Base-by-base conservation (phyloP, 2,797 vertebrate genomes). In the Bucorvus abyssinicus region DNA sequence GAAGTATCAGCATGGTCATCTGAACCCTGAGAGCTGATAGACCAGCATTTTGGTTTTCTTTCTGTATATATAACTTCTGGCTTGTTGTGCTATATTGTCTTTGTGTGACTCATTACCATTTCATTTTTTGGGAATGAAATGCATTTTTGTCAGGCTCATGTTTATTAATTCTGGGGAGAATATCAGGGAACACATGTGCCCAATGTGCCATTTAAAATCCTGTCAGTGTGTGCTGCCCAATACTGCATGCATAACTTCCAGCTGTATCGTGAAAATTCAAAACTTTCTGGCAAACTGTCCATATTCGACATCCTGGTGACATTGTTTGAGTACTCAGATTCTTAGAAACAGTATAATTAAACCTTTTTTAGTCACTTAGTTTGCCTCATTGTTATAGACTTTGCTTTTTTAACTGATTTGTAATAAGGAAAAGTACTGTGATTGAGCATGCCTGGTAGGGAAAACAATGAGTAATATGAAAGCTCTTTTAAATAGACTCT, bases 111-210 rank as follows among this genome's bases (percentile, higher is more conserved):
- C 53, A 55, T 80, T 90, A 23, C 19, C 6, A 23, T 52, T 90
- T 88, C 30, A 44, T 47, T 77, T n/a, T 89, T 57, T 87, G 64
- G 61, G 57, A 90, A 83, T 57, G 30, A 94, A 92, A 71, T 9
- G 8, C 36, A 30, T 27, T 87, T 90, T 91, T 93, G 64, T 90
- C 63, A 87, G 78, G 32, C 50, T 93, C n/a, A 56, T 40, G n/a
- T 94, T 94, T 92, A 80, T 95, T 85, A 94, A 92, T 86, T 52
- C 57, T 65, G 8, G 60, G 65, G 89, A 94, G 42, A 45, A 12
- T 77, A 85, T 53, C 21, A 32, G 42, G 67, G 56, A 90, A 64
- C 68, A 47, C n/a, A 23, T 0, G 3, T 67, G 77, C 71, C 26
- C n/a, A 17, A 12, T 56, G 77, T 95, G 77, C 56, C 73, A 71